These are phyloP conservation scores for Dendroctonus ponderosae DNA, from an alignment of 1,140 invertebrate species.

Conservation along the genomic window DNA sequence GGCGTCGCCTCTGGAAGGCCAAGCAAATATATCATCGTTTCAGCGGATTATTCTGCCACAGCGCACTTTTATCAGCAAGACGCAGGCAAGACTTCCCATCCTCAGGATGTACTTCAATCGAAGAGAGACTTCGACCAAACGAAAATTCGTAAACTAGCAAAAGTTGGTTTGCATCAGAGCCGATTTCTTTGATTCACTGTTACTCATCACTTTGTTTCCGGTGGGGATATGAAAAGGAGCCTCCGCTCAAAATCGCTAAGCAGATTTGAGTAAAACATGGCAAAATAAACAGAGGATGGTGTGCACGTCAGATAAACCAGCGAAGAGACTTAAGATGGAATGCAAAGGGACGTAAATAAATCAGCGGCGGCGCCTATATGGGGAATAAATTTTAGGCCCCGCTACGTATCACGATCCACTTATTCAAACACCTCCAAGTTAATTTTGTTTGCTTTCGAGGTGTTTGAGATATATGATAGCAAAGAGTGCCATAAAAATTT, in stretches of 20 bases:
- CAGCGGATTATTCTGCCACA: constrained; percentile 26
- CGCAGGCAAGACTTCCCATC: constrained; percentile 20
- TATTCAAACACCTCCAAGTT: constrained; percentile 8
- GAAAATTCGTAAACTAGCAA: constrained; percentile 6
- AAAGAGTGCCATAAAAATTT: background rate
- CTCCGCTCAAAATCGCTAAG: constrained; percentile 16
- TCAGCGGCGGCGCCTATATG: constrained; percentile 16
- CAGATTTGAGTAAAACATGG: constrained; percentile 20
- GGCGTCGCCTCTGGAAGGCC: constrained; percentile 13
- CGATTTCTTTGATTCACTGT: too few species aligned
- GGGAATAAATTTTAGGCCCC: constrained; percentile 16
- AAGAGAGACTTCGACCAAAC: constrained; percentile 8
- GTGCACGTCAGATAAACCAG: constrained; percentile 21
- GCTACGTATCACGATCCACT: constrained; percentile 7
- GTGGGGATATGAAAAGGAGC: constrained; percentile 20
- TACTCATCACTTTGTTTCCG: background rate
- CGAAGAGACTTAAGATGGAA: constrained; percentile 14
- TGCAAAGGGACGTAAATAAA: constrained; percentile 19
- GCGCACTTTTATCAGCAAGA: constrained; percentile 28
- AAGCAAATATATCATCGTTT: constrained; percentile 34
- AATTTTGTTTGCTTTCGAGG: constrained; percentile 17
- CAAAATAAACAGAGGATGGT: constrained; percentile 24
- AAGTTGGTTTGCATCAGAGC: too few species aligned
- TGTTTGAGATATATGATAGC: constrained; percentile 6
- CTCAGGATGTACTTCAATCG: constrained; percentile 31